Conservation (phyloP, 2,888 invertebrate genomes). For the Lymantria dispar region DNA sequence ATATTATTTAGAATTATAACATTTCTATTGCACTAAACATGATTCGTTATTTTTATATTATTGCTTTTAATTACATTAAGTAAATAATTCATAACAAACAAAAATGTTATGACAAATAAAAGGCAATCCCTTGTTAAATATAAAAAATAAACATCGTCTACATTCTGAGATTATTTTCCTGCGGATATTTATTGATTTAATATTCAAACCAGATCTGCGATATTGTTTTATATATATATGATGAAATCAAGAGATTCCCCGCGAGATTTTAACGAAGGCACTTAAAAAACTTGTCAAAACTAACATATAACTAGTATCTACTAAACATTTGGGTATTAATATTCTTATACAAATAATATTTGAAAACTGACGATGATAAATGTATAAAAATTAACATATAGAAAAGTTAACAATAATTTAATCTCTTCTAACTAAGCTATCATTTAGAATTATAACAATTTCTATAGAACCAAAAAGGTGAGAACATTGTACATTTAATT, state of each 20-base stretch:
- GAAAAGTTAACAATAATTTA: slow-evolving; percentile 82
- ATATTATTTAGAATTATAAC: slow-evolving; percentile 69
- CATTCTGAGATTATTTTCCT: slow-evolving; percentile 34
- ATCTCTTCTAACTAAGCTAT: slow-evolving; percentile 76
- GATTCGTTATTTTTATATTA: slow-evolving; percentile 59
- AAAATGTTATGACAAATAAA: slow-evolving; percentile 18
- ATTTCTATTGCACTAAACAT: slow-evolving; percentile 76
- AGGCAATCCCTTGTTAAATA: slow-evolving; percentile 39
- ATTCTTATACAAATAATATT: slow-evolving; percentile 34
- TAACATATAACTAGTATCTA: slow-evolving; percentile 46
- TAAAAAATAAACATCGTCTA: slow-evolving; percentile 11
- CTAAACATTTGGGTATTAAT: slow-evolving; percentile 48
- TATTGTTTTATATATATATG: slow-evolving; percentile 29
- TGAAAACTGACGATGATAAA: slow-evolving; percentile 43
- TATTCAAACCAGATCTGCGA: slow-evolving; percentile 36
- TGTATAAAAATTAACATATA: slow-evolving; percentile 73
- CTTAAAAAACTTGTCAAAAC: slow-evolving; percentile 47
- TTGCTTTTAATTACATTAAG: slow-evolving; percentile 61
- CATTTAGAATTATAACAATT: slow-evolving; percentile 70
- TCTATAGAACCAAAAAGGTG: slow-evolving; percentile 71
- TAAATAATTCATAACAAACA: slow-evolving; percentile 43
- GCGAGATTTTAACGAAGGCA: slow-evolving; percentile 68
- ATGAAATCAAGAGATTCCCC: slow-evolving; percentile 63
- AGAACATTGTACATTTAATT: slow-evolving; percentile 74
- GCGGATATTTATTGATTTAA: slow-evolving; percentile 21